Evolutionary conservation across 2,113 vertebrate genomes (phyloP).

Genomic region (Alectura lathami): DNA sequence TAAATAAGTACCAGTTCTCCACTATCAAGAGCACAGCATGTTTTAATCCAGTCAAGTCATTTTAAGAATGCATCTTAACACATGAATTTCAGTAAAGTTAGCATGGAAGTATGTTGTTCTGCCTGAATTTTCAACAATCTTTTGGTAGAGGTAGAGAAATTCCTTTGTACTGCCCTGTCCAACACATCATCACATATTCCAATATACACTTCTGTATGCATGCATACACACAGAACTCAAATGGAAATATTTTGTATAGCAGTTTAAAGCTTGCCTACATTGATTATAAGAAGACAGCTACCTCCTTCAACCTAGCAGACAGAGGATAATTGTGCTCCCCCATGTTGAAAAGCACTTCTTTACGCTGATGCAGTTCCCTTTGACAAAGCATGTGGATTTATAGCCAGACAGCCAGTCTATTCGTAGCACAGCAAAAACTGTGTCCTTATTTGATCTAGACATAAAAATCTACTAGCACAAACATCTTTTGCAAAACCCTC

Average conservation of each 20-base stretch:
- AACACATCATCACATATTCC: neutral
- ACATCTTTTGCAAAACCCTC: neutral
- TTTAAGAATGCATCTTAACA: neutral
- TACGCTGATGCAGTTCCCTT: neutral
- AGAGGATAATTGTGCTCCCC: neutral
- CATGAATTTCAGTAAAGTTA: neutral
- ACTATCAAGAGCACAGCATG: rapidly evolving
- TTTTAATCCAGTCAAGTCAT: neutral
- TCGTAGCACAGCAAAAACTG: neutral
- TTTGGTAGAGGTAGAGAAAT: neutral
- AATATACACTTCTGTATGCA: rapidly evolving
- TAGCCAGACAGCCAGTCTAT: neutral
- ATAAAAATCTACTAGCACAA: neutral
- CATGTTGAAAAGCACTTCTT: neutral
- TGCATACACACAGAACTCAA: neutral
- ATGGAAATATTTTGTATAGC: neutral
- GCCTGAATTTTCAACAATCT: neutral
- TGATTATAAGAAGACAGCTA: neutral
- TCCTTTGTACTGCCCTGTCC: neutral
- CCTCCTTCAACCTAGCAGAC: neutral
- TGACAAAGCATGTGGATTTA: neutral
- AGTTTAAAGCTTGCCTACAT: neutral
- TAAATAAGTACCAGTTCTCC: neutral
- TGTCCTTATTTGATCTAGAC: neutral
- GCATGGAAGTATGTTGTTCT: neutral